Conservation (phyloP, 2,797 vertebrate genomes). For the Clarias platycephalus region DNA sequence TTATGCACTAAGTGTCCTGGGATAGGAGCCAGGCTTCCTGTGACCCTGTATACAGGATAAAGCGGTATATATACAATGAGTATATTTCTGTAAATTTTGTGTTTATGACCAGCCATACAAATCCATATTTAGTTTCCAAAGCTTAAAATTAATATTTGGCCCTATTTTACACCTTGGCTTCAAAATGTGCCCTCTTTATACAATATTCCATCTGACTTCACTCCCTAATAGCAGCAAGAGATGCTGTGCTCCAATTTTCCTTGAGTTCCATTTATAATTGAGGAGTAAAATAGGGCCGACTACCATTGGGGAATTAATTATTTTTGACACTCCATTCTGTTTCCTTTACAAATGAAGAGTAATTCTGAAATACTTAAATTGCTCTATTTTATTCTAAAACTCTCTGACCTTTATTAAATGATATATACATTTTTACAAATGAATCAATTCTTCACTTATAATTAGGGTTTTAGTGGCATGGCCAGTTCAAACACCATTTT, state of each 20-base stretch:
- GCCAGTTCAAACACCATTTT: background rate
- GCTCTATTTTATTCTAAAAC: background rate
- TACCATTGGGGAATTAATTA: background rate
- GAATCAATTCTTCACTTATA: background rate
- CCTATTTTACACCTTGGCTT: background rate
- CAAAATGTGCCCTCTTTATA: background rate
- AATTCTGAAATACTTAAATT: too few relatives aligned
- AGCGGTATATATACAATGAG: too few relatives aligned
- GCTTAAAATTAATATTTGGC: conserved; percentile 3
- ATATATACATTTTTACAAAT: background rate
- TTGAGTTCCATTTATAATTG: background rate
- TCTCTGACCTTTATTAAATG: background rate
- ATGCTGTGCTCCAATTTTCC: background rate
- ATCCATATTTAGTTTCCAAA: background rate
- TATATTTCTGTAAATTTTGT: background rate
- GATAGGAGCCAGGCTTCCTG: too few relatives aligned
- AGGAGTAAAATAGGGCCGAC: background rate
- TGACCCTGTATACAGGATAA: too few relatives aligned
- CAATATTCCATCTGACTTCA: conserved; percentile 6
- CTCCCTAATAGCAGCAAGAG: background rate
- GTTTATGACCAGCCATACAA: background rate
- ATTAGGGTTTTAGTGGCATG: background rate
- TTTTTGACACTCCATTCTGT: background rate
- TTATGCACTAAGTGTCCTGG: too few relatives aligned
- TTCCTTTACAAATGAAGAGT: background rate